These are phyloP conservation scores for Chymomyza amoena DNA, from an alignment of 2,888 invertebrate genomes.

Conservation along the genomic window DNA sequence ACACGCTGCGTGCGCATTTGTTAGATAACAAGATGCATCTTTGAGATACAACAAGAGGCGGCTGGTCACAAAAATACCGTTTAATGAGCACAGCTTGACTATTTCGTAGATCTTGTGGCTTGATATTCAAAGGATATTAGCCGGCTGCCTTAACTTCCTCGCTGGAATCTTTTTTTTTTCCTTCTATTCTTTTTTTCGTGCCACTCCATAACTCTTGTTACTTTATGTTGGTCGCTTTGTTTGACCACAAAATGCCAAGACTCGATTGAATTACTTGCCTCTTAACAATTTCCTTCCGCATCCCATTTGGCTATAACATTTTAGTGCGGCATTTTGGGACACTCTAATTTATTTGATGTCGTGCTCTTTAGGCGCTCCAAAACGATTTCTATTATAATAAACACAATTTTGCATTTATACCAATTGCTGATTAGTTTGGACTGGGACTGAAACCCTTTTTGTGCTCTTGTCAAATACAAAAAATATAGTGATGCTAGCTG, in stretches of 20 bases:
- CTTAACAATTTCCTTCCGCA: conserved; percentile 57
- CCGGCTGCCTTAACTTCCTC: conserved; percentile 51
- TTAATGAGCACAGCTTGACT: conserved; percentile 76
- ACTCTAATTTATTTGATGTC: not conserved
- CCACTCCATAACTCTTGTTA: conserved; percentile 56
- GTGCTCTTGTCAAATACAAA: not conserved
- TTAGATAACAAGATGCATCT: conserved; percentile 69
- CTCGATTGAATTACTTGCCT: conserved; percentile 43
- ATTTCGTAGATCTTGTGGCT: conserved; percentile 61
- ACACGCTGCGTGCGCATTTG: conserved; percentile 17
- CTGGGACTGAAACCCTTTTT: not conserved
- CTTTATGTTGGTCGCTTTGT: conserved; percentile 59
- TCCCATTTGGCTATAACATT: conserved; percentile 28
- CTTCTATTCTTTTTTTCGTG: conserved; percentile 38
- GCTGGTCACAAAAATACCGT: conserved; percentile 74
- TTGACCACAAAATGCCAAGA: conserved; percentile 45
- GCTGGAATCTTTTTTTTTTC: not conserved
- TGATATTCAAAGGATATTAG: conserved; percentile 60
- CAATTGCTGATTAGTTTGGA: not conserved
- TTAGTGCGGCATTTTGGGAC: conserved; percentile 37
- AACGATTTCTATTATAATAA: not conserved
- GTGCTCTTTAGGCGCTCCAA: not conserved
- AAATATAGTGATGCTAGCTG: not conserved
- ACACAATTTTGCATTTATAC: not conserved
- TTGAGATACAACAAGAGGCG: conserved; percentile 53